Conservation (phyloP, 2,113 vertebrate species). For the Oreochromis spilurus region DNA sequence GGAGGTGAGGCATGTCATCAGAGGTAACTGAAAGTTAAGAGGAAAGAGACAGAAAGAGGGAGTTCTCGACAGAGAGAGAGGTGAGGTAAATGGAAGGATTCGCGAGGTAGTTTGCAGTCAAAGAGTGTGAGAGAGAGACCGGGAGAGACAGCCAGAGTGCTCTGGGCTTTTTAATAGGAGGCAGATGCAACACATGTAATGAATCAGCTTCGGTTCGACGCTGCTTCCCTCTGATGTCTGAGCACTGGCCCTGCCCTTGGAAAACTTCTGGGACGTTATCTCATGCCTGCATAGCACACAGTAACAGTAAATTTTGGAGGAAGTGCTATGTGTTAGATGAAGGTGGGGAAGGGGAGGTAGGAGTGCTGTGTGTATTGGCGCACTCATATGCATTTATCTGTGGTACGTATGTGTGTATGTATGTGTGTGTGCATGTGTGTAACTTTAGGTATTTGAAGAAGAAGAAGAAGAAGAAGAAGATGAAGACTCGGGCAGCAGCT, state of each 20-base stretch:
- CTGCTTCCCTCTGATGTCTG: constrained; percentile 81
- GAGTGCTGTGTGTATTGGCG: background rate
- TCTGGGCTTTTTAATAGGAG: constrained; percentile 76
- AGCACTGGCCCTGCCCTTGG: constrained; percentile 78
- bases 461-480: background rate
- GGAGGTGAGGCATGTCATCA: constrained; percentile 1
- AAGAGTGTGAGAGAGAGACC: constrained; percentile 39
- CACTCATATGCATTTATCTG: background rate
- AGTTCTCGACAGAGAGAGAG: background rate
- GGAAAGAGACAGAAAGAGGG: constrained; percentile 17
- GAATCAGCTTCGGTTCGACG: constrained; percentile 76
- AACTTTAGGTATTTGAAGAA: background rate
- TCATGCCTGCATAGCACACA: constrained; percentile 71
- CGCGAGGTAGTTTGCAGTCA: constrained; percentile 48
- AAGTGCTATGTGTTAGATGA: constrained; percentile 52
- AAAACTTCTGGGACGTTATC: constrained; percentile 78
- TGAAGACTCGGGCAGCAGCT: background rate
- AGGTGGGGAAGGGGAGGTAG: background rate
- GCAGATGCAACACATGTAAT: constrained; percentile 81
- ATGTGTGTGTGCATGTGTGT: background rate
- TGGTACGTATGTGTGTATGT: background rate
- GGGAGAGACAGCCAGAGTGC: constrained; percentile 68
- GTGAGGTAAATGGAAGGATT: constrained; percentile 23
- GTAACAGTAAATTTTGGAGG: constrained; percentile 50
- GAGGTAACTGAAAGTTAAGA: background rate